Evolutionary conservation across 2,888 invertebrate species (phyloP).

Genomic region (Caenorhabditis virilis): DNA sequence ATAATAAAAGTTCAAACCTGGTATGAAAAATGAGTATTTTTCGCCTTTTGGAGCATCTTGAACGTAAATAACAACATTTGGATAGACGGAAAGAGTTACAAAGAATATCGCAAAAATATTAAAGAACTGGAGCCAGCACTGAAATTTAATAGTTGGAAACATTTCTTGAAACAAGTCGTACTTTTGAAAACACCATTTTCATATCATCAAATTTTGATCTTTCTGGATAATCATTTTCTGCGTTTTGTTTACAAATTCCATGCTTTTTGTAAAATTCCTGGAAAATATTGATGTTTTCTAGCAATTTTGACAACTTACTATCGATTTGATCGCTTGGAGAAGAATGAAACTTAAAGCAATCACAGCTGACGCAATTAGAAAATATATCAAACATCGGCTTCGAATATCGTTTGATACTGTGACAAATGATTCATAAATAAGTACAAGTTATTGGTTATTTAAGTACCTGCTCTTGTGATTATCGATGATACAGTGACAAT

Average conservation of each 20-base stretch:
- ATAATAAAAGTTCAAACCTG: constrained; percentile 21
- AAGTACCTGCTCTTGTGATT: constrained; percentile 37
- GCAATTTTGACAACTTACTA: background rate
- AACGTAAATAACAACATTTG: constrained; percentile 75
- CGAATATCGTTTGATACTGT: constrained; percentile 14
- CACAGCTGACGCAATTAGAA: constrained; percentile 79
- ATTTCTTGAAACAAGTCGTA: background rate
- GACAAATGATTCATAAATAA: background rate
- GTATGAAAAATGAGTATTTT: constrained; percentile 33
- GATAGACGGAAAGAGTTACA: constrained; percentile 86
- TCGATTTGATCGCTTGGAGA: constrained; percentile 12
- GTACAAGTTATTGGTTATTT: background rate
- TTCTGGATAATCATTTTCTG: background rate
- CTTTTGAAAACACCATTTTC: background rate
- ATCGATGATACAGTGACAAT: constrained; percentile 66
- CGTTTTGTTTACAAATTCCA: constrained; percentile 3
- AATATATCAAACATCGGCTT: constrained; percentile 85
- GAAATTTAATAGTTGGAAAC: background rate
- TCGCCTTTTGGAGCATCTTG: constrained; percentile 5
- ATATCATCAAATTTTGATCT: background rate
- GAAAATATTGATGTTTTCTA: background rate
- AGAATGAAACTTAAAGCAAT: constrained; percentile 19
- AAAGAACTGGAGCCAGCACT: constrained; percentile 76
- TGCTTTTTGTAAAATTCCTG: constrained; percentile 15
- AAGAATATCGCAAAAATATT: constrained; percentile 92